Conservation (phyloP, 2,888 invertebrate species). For the Pseudococcus longispinus region DNA sequence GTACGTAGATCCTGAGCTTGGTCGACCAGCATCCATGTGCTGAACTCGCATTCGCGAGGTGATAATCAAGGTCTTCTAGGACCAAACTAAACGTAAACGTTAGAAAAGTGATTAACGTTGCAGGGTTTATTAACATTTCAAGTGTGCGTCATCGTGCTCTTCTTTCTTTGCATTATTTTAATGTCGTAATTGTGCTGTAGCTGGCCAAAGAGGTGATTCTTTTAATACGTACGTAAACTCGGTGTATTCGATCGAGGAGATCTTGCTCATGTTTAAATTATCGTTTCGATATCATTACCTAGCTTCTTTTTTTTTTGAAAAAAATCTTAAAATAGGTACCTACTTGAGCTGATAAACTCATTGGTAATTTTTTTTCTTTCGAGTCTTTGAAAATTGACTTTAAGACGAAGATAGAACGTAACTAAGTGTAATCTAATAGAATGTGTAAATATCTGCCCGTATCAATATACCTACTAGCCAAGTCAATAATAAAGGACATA, state of each 20-base stretch:
- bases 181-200: neutral
- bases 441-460: neutral
- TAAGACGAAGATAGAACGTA: neutral
- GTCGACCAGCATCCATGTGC: neutral
- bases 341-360: no score
- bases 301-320: no score
- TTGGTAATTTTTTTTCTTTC: neutral
- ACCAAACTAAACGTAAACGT: neutral
- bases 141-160: neutral
- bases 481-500: conserved; percentile 17
- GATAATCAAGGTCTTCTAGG: neutral
- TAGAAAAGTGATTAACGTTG: neutral
- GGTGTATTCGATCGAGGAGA: no score
- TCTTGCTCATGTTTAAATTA: no score
- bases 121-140: neutral
- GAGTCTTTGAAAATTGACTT: neutral
- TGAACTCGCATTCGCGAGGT: neutral
- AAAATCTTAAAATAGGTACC: no score
- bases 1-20: neutral
- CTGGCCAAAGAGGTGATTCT: no score
- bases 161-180: neutral
- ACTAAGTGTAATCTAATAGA: neutral
- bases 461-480: neutral
- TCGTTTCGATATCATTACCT: no score
- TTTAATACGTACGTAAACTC: neutral